Conservation (phyloP, 2,888 invertebrate genomes). For the Bembecia ichneumoniformis region DNA sequence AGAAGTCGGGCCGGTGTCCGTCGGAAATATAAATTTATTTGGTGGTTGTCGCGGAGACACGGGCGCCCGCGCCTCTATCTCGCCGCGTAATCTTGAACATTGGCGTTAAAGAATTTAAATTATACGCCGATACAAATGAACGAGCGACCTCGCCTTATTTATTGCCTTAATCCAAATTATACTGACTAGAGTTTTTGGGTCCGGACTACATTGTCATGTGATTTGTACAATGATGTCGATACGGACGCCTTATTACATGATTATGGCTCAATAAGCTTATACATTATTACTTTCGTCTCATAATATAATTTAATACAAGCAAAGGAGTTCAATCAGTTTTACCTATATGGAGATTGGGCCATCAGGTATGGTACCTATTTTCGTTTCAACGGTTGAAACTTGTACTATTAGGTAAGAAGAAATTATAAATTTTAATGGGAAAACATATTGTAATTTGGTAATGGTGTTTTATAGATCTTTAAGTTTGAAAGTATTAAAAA, state of each 20-base stretch:
- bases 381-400: no score
- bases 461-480: no score
- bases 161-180: slow-evolving; percentile 69
- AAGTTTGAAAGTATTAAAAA: no score
- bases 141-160: slow-evolving; percentile 64
- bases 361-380: no score
- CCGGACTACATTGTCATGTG: slow-evolving; percentile 51
- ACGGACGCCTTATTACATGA: slow-evolving; percentile 22
- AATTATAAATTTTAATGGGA: no score
- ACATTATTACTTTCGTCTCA: background rate
- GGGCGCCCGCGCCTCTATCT: slow-evolving; percentile 68
- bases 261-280: slow-evolving; percentile 3
- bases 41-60: slow-evolving; percentile 63
- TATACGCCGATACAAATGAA: slow-evolving; percentile 72
- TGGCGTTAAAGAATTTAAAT: slow-evolving; percentile 74
- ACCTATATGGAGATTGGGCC: no score
- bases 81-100: slow-evolving; percentile 70
- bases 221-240: slow-evolving; percentile 44
- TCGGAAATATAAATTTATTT: slow-evolving; percentile 73
- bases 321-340: no score
- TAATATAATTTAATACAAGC: no score
- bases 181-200: slow-evolving; percentile 61
- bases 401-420: no score
- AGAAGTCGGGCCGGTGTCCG: slow-evolving; percentile 52
- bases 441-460: no score